Evolutionary conservation across 2,113 vertebrate species (phyloP).

Genomic region (Lasiurus borealis): DNA sequence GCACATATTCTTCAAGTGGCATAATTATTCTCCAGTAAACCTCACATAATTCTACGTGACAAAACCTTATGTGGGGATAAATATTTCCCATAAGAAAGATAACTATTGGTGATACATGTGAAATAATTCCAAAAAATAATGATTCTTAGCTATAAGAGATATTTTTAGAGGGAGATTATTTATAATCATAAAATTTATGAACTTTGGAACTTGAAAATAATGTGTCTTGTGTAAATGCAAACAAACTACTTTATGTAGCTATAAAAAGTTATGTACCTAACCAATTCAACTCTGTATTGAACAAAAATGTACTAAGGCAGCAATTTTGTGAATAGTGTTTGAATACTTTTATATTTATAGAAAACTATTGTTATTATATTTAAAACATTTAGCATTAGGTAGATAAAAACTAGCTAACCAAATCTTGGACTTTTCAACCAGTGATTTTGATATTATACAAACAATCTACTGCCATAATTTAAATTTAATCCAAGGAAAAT

Average conservation of each 20-base stretch:
- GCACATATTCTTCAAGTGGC: neutral
- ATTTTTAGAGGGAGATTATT: neutral
- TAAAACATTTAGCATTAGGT: slow-evolving; percentile 54
- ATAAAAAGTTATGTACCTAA: neutral
- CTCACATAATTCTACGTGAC: slow-evolving; percentile 48
- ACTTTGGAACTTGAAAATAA: slow-evolving; percentile 37
- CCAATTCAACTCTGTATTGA: neutral
- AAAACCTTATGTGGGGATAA: slow-evolving; percentile 42
- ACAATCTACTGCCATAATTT: slow-evolving; percentile 10
- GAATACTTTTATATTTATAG: neutral
- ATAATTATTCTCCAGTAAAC: slow-evolving; percentile 27
- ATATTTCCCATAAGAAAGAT: neutral
- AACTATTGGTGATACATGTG: neutral
- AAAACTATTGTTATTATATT: slow-evolving; percentile 19
- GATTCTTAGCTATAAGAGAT: neutral
- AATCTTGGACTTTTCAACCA: neutral
- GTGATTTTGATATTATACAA: neutral
- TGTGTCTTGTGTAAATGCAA: neutral
- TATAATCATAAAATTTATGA: slow-evolving; percentile 13
- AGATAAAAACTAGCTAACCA: slow-evolving; percentile 6
- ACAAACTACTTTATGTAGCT: neutral
- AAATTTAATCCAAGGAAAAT: slow-evolving; percentile 59
- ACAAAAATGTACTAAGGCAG: neutral
- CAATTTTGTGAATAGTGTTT: slow-evolving; percentile 5
- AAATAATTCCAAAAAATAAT: neutral